Conservation (phyloP, 35 echinoderm and acorn worm genomes). For the Ophioderma brevispina region DNA sequence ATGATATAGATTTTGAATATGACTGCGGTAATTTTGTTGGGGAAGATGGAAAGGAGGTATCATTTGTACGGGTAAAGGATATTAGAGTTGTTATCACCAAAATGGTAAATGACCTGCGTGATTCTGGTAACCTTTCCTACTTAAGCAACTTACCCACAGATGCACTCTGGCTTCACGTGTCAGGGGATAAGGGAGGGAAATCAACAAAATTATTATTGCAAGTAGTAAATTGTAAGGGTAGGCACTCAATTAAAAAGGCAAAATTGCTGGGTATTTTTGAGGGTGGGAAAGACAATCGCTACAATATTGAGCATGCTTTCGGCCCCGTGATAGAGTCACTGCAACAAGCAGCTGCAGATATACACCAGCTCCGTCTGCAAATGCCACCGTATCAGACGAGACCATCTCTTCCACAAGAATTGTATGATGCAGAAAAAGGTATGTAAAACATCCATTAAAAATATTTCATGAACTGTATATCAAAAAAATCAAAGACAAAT, state of each 20-base stretch:
- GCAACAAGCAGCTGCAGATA: background rate
- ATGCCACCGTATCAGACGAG: background rate
- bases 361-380: background rate
- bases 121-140: background rate
- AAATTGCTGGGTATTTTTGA: conserved; percentile 19
- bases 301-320: conserved; percentile 14
- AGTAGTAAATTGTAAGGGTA: background rate
- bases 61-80: background rate
- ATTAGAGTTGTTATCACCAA: background rate
- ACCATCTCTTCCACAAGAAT: background rate
- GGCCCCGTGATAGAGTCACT: background rate
- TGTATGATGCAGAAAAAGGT: background rate
- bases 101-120: background rate
- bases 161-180: conserved; percentile 22
- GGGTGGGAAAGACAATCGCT: conserved; percentile 19
- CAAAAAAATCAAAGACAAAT: no score
- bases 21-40: conserved; percentile 5
- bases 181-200: conserved; percentile 28
- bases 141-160: background rate
- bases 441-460: background rate
- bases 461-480: no score
- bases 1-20: background rate
- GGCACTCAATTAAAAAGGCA: background rate
- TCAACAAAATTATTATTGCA: background rate
- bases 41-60: background rate